phyloP scores from a whole-genome alignment of 2,113 vertebrate species.

The Aspiorhynchus laticeps region DNA sequence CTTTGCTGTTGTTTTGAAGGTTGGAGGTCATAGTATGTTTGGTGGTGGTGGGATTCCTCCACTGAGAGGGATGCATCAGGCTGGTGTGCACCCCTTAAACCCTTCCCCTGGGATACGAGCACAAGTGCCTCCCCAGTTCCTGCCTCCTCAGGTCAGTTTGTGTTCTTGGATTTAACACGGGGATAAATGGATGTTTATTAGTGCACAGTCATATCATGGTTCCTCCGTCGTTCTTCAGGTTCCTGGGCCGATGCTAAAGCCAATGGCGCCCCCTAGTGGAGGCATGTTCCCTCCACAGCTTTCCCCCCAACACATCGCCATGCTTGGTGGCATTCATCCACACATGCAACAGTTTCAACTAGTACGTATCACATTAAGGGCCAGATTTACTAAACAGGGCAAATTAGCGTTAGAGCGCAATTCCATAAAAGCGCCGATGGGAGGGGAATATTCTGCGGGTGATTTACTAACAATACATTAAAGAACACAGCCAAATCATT shows the following conservation, averaged over 20 bases:
- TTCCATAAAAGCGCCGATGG: too few relatives aligned
- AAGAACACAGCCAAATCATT: too few relatives aligned
- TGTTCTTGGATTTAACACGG: neutral
- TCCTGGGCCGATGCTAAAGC: slow-evolving; percentile 95
- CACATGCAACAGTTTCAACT: slow-evolving; percentile 95
- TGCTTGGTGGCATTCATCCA: slow-evolving; percentile 97
- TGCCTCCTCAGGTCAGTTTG: slow-evolving; percentile 91
- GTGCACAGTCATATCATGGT: neutral
- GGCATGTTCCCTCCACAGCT: slow-evolving; percentile 85
- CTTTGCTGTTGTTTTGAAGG: slow-evolving; percentile 67
- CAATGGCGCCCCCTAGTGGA: slow-evolving; percentile 89
- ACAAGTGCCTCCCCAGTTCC: slow-evolving; percentile 99
- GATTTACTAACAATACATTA: too few relatives aligned
- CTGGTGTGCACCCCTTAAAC: slow-evolving; percentile 90
- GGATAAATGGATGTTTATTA: neutral
- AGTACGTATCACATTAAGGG: slow-evolving; percentile 75
- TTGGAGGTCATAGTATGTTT: slow-evolving; percentile 91
- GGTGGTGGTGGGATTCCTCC: slow-evolving; percentile 90
- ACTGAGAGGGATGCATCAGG: slow-evolving; percentile 93
- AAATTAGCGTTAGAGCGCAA: too few relatives aligned
- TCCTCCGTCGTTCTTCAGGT: slow-evolving; percentile 75
- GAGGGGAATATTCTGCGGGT: too few relatives aligned
- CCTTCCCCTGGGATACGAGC: slow-evolving; percentile 93
- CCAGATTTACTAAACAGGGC: too few relatives aligned
- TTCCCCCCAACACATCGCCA: slow-evolving; percentile 95